Base-by-base conservation (phyloP, 2,888 invertebrate genomes). In the Tribolium freemani region DNA sequence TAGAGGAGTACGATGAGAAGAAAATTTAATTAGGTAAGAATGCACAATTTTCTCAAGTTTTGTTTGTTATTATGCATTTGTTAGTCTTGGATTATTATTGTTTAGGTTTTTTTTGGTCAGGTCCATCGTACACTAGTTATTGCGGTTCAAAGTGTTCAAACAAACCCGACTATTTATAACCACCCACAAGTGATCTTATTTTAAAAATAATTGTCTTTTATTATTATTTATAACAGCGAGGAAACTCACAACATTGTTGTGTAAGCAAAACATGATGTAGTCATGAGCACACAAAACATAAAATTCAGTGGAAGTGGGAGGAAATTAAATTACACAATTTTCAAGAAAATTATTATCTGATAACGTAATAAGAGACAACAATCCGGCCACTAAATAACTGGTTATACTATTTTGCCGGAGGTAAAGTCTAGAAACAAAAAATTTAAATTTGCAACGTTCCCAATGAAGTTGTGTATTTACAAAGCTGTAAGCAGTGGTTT, bases 11-110 rank as follows among this genome's bases (percentile, higher is more conserved):
- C 54, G 66, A 78, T 78, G 78, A 74, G 73, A 51, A 73, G 64
- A 72, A 51, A 21, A 75, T 66, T 48, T 75, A 76, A 77, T 76
- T 77, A 79, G 79, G 79, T 79, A 73, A 78, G 79, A 60, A 67
- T 10, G 9, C 45, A 46, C 46, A 44, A 21, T 48, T 26, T 45
- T 11, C n/a, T 48, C 38, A 61, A 20, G 20, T 48, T 54, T 16
- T 54, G 6, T 54, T 10, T 54, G 5, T 5, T 38, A 38, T 50
- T 20, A 50, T n/a, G 50, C 8, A 11, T 5, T 5, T 26, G 2
- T 31, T 5, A 38, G 30, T 30, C 5, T 26, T 31, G 4, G n/a
- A 13, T 31, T 57, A 13, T 2, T 10, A 30, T 3, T 26, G 4
- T 26, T 26, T 5, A 5, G 5, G 26, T 5, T 26, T 57, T 30